Evolutionary conservation across 2,797 vertebrate genomes (phyloP).

Genomic region (Acanthurus leucopareius): DNA sequence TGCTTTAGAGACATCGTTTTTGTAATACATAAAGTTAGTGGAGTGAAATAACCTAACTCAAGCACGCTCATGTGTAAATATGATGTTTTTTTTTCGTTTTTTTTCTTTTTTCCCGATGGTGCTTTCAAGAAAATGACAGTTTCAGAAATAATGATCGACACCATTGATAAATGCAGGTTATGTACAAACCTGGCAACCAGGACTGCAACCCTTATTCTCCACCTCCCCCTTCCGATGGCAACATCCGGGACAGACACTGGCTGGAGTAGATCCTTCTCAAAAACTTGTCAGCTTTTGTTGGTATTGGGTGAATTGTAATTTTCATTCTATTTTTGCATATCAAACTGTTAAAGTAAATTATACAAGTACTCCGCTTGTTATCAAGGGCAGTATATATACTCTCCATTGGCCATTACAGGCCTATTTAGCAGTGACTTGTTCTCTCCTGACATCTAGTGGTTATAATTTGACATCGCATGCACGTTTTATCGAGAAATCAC

Average conservation of each 20-base stretch:
- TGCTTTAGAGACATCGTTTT: accelerated
- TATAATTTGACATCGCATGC: conserved; percentile 26
- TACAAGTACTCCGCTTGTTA: accelerated
- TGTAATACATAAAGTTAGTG: not conserved
- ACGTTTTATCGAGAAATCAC: not conserved
- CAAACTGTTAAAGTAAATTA: not conserved
- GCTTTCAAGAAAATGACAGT: not conserved
- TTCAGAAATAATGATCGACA: not conserved
- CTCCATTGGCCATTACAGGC: not conserved
- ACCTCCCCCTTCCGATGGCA: conserved; percentile 60
- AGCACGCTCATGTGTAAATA: too few species aligned
- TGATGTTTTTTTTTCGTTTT: not conserved
- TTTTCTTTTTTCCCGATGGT: not conserved
- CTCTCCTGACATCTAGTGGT: conserved; percentile 72
- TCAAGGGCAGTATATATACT: not conserved
- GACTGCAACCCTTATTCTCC: conserved; percentile 24
- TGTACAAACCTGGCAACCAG: conserved; percentile 68
- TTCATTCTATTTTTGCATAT: not conserved
- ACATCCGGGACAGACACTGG: conserved; percentile 73
- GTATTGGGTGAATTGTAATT: not conserved
- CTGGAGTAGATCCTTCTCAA: conserved; percentile 6
- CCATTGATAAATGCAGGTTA: not conserved
- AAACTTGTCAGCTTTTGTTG: conserved; percentile 31
- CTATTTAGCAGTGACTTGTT: conserved; percentile 34
- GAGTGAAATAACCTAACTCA: accelerated